Evolutionary conservation across 2,113 vertebrate species (phyloP).

Genomic region (Pomatostomus ruficeps): DNA sequence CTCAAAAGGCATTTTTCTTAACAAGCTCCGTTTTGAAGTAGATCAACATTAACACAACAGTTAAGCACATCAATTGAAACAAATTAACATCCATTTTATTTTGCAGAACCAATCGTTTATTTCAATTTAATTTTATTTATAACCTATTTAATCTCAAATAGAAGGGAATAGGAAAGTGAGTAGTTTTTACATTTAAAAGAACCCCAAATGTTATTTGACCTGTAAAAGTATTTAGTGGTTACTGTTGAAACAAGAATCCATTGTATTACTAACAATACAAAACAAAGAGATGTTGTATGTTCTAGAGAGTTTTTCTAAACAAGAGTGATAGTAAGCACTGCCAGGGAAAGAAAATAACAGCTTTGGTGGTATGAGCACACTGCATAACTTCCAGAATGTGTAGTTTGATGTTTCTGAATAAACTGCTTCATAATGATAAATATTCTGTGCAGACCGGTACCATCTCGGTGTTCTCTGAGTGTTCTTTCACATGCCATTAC

Average conservation of each 20-base stretch:
- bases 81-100: slow-evolving; percentile 1
- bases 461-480: not conserved
- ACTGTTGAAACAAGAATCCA: not conserved
- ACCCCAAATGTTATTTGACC: not conserved
- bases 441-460: not conserved
- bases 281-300: not conserved
- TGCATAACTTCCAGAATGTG: not conserved
- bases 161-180: not conserved
- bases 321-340: not conserved
- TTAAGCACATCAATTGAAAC: slow-evolving; percentile 8
- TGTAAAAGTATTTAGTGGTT: not conserved
- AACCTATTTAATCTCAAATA: not conserved
- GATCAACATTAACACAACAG: not conserved
- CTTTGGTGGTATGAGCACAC: not conserved
- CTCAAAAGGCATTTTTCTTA: not conserved
- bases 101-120: not conserved
- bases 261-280: not conserved
- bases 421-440: not conserved
- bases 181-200: not conserved
- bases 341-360: not conserved
- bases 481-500: not conserved
- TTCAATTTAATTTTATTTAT: slow-evolving; percentile 22
- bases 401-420: not conserved
- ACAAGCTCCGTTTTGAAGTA: not conserved
- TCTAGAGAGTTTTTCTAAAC: not conserved